Conservation (phyloP, 2,113 vertebrate genomes). For the Phylloscopus trochilus region DNA sequence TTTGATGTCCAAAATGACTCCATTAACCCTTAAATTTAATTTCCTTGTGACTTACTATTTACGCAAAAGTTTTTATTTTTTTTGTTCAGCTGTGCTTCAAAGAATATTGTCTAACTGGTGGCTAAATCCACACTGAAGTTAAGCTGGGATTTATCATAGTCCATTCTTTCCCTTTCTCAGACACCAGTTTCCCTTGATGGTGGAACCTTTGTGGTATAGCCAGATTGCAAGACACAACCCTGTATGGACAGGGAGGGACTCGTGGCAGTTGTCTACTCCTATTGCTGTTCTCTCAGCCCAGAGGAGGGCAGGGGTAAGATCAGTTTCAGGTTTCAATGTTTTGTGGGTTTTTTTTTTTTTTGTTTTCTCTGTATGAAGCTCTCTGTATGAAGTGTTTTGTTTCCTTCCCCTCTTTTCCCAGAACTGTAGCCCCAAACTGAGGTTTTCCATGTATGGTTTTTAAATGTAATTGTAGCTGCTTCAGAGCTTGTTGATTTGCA, state of each 20-base stretch:
- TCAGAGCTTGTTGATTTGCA: neutral
- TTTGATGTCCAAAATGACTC: neutral
- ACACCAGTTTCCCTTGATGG: neutral
- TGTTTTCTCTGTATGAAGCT: neutral
- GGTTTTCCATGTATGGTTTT: neutral
- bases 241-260: neutral
- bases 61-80: neutral
- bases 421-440: neutral
- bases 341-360: neutral
- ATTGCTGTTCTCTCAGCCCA: neutral
- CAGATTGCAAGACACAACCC: neutral
- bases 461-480: neutral
- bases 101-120: neutral
- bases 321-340: neutral
- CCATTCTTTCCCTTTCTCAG: neutral
- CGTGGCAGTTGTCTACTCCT: neutral
- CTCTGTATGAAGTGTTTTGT: neutral
- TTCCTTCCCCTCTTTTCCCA: neutral
- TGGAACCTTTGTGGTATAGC: too few species aligned
- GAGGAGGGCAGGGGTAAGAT: neutral
- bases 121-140: neutral
- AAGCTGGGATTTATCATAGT: neutral
- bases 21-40: neutral
- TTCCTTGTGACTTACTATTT: neutral
- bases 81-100: neutral